Conservation (phyloP, 1,140 invertebrate species). For the Planococcus citri region DNA sequence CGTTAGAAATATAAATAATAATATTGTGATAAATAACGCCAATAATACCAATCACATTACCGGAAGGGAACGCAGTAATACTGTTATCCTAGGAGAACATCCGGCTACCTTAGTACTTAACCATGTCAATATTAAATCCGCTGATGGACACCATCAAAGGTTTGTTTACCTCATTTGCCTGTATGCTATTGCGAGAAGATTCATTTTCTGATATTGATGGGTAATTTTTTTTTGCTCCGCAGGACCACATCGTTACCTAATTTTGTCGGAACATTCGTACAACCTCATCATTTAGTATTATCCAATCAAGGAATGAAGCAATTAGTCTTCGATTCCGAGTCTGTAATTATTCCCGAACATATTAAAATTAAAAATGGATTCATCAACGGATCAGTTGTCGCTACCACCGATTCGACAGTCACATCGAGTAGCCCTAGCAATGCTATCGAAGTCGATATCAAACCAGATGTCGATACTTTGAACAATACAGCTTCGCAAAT, state of each 20-base stretch:
- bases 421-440: background rate
- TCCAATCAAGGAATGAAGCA: conserved; percentile 6
- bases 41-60: conserved; percentile 26
- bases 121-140: conserved; percentile 30
- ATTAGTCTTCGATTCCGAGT: conserved; percentile 8
- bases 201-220: background rate
- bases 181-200: background rate
- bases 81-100: conserved; percentile 28
- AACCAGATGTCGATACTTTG: background rate
- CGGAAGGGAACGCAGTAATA: conserved; percentile 22
- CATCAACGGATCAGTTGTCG: conserved; percentile 11
- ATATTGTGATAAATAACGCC: conserved; percentile 27
- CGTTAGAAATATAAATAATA: conserved; percentile 28
- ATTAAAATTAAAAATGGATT: conserved; percentile 4
- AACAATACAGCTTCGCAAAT: background rate
- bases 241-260: conserved; percentile 40
- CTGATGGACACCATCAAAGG: conserved; percentile 18
- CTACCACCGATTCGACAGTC: background rate
- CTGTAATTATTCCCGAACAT: background rate
- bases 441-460: background rate
- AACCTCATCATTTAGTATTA: conserved; percentile 22
- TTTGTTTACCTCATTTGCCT: background rate
- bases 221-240: conserved; percentile 26
- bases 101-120: conserved; percentile 33
- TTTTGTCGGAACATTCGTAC: conserved; percentile 37